Evolutionary conservation across 2,888 invertebrate species (phyloP).

Genomic region (Lamellibrachia satsuma): DNA sequence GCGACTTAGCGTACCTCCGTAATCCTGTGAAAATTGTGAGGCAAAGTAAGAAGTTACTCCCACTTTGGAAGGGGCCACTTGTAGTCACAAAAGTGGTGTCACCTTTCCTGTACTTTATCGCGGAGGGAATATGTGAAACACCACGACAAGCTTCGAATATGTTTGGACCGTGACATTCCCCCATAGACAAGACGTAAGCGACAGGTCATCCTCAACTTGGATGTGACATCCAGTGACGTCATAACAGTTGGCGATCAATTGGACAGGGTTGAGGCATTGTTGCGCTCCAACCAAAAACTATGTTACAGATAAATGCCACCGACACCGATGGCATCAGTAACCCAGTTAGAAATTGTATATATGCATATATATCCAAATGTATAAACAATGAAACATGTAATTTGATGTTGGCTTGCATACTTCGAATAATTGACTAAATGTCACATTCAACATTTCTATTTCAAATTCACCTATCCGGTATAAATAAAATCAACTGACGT

Average conservation of each 20-base stretch:
- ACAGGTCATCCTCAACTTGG: neutral
- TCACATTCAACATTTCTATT: too few relatives aligned
- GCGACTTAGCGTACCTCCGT: neutral
- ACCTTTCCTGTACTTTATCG: neutral
- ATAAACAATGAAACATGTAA: too few relatives aligned
- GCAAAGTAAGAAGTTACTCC: neutral
- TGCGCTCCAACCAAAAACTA: neutral
- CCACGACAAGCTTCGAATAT: neutral
- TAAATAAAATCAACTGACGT: too few relatives aligned
- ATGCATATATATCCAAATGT: neutral
- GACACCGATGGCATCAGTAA: neutral
- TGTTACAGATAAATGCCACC: neutral
- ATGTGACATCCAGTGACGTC: neutral
- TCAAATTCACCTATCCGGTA: too few relatives aligned
- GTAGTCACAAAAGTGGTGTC: neutral
- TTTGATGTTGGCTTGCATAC: too few relatives aligned
- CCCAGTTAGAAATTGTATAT: neutral
- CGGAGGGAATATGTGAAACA: neutral
- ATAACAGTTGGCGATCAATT: neutral
- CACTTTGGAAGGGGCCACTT: neutral
- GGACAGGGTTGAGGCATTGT: neutral
- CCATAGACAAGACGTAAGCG: neutral
- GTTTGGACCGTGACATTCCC: neutral
- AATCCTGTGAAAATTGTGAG: neutral
- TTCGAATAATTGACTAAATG: too few relatives aligned